These are phyloP conservation scores for Urophycis tenuis DNA, from an alignment of 2,797 vertebrate species.

Conservation along the genomic window DNA sequence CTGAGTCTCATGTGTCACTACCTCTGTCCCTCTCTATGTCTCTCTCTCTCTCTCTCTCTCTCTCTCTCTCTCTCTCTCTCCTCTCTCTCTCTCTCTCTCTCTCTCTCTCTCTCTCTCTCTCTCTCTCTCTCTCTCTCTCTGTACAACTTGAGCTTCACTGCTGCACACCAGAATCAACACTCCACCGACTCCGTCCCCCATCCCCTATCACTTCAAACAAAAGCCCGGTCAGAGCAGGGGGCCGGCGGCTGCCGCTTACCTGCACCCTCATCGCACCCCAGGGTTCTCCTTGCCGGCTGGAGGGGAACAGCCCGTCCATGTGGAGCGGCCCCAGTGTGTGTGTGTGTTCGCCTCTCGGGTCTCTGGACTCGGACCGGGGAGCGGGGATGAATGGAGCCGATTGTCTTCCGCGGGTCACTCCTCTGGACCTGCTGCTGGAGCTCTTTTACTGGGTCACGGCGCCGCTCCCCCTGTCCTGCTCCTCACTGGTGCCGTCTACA, in stretches of 20 bases:
- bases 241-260: not conserved
- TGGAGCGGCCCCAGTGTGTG: not conserved
- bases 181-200: not conserved
- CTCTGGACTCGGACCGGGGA: not conserved
- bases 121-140: too few relatives aligned
- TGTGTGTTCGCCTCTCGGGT: not conserved
- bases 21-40: not conserved
- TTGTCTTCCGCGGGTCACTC: not conserved
- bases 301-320: not conserved
- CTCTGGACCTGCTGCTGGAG: not conserved
- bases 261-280: not conserved
- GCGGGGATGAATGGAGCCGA: not conserved
- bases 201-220: not conserved
- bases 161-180: too few relatives aligned
- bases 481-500: not conserved
- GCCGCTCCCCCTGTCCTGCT: not conserved
- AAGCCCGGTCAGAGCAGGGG: not conserved
- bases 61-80: slow-evolving; percentile 3
- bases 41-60: not conserved
- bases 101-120: not conserved
- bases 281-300: not conserved
- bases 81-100: slow-evolving; percentile 1
- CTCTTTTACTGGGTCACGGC: not conserved
- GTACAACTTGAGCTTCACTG: not conserved
- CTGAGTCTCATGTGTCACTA: not conserved